These are phyloP conservation scores for Vombatus ursinus DNA, from an alignment of 2,113 vertebrate genomes.

Conservation along the genomic window DNA sequence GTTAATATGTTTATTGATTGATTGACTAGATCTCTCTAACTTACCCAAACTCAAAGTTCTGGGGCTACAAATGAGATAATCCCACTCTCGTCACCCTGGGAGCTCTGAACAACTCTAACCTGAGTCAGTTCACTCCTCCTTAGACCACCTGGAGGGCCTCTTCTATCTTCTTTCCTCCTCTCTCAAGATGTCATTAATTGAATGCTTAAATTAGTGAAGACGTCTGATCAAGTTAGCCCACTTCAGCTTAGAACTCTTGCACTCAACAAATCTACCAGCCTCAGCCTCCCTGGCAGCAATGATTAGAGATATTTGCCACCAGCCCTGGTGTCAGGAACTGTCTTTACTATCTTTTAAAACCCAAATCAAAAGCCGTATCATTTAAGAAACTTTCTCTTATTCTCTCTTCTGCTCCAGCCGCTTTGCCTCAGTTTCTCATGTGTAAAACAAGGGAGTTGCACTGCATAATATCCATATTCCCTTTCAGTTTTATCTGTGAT, in stretches of 20 bases:
- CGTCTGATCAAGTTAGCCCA: not conserved
- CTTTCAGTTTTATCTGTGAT: not conserved
- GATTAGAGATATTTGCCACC: not conserved
- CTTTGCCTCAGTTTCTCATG: not conserved
- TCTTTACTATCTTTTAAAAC: not conserved
- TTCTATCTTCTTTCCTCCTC: not conserved
- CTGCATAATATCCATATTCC: not conserved
- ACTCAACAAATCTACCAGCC: not conserved
- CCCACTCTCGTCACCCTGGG: not conserved
- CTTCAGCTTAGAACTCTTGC: not conserved
- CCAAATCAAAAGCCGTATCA: not conserved
- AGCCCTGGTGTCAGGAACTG: not conserved
- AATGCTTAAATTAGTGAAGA: not conserved
- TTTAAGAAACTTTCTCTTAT: not conserved
- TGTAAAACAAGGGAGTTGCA: not conserved
- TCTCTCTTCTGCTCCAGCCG: not conserved
- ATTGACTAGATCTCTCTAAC: not conserved
- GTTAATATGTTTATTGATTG: not conserved
- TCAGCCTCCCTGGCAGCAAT: not conserved
- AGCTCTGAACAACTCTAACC: not conserved
- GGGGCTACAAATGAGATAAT: not conserved
- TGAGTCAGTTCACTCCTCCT: not conserved
- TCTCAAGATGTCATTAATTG: not conserved
- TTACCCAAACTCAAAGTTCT: not conserved
- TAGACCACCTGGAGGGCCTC: not conserved